Conservation (phyloP, 2,113 vertebrate genomes). For the Hiodon alosoides region DNA sequence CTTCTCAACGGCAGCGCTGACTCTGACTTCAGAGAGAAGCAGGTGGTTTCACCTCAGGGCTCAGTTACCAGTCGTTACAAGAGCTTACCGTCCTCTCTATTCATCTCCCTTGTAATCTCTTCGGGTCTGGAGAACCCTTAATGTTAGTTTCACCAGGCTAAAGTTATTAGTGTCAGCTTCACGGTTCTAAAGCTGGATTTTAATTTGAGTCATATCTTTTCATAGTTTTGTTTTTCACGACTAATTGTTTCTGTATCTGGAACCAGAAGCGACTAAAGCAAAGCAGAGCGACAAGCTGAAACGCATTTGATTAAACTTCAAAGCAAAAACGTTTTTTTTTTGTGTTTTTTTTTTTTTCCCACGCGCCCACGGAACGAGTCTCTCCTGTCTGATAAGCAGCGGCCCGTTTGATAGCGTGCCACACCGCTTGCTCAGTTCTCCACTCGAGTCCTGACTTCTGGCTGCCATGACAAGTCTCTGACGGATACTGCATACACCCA, state of each 20-base stretch:
- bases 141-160: no score
- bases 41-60: background rate
- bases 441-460: background rate
- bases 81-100: slow-evolving; percentile 22
- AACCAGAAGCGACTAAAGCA: background rate
- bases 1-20: background rate
- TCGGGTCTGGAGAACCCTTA: background rate
- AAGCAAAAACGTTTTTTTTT: no score
- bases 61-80: slow-evolving; percentile 25
- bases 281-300: slow-evolving; percentile 29
- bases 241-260: slow-evolving; percentile 21
- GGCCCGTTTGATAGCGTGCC: slow-evolving; percentile 10
- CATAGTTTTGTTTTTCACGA: background rate
- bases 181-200: background rate
- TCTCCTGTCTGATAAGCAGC: slow-evolving; percentile 36
- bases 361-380: slow-evolving; percentile 33
- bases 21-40: background rate
- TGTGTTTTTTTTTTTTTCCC: no score
- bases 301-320: slow-evolving; percentile 43
- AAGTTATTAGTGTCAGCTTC: no score
- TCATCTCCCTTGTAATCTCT: slow-evolving; percentile 22
- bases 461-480: background rate
- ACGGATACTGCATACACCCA: background rate
- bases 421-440: background rate
- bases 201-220: slow-evolving; percentile 10